Base-by-base conservation (phyloP, 2,797 vertebrate species). In the Hylomyscus alleni region DNA sequence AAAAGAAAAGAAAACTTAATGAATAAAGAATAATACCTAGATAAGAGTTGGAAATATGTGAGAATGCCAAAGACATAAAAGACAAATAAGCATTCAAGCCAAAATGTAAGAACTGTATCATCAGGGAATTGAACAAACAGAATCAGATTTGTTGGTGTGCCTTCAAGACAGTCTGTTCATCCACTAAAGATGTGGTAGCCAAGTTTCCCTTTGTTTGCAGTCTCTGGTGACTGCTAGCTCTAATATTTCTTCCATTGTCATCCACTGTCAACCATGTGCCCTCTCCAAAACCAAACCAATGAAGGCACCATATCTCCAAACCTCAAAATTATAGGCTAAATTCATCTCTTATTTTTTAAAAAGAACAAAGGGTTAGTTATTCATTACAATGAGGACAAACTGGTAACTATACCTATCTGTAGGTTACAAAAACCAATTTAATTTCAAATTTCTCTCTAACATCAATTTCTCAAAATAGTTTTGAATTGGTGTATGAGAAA, bases 61-160 rank as follows among this genome's bases (percentile, higher is more conserved):
- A 78, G 31, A 94, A 94, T 73, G 69, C n/a, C 34, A 95, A 82
- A 6, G 34, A 84, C 73, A 72, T 84, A 60, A 92, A 94, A 78
- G 17, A 88, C 1, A 29, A 10, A 67, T 29, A 69, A 72, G 17
- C n/a, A 19, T 65, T 82, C 2, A 90, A 22, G 20, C 4, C 40
- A 58, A 84, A 58, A 69, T 58, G 47, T 52, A 90, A 65, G 13
- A 67, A 72, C 67, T 40, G 24, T 10, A 83, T 56, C 9, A 78
- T 73, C 37, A 82, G 54, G 56, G 5, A 84, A 93, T 11, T 8
- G 60, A 87, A 58, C 7, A 78, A 92, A 67, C 9, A 52, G 92
- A 94, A 77, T 7, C 24, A 47, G 83, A 37, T 14, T 2, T 75
- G 12, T 8, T 15, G 15, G 12, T 8, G 13, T 50, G 29, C 13